Percentiles rank a stretch among this genome's conserved stretches.
phyloP scores from a whole-genome alignment of 2,113 vertebrate species.

The Ammodytes dubius region DNA sequence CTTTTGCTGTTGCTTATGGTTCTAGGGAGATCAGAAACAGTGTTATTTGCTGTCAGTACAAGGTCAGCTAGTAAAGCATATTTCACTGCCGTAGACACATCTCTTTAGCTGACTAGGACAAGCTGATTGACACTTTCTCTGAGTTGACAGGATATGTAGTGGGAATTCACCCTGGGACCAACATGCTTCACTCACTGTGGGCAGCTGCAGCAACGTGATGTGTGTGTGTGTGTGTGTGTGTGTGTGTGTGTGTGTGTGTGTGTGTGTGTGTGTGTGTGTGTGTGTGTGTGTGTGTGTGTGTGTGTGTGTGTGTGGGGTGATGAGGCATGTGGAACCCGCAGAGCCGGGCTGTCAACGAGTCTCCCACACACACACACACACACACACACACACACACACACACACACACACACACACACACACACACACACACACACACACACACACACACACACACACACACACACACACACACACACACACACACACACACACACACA shows the following conservation, averaged over 20 bases:
- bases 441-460: conserved; percentile 3
- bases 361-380: conserved; percentile 8
- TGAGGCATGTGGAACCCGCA: conserved; percentile 38
- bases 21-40: background rate
- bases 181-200: conserved; percentile 38
- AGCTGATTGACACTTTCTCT: conserved; percentile 73
- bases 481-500: conserved; percentile 18
- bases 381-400: background rate
- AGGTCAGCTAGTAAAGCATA: conserved; percentile 40
- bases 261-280: conserved; percentile 26
- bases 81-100: conserved; percentile 52
- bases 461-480: conserved; percentile 14
- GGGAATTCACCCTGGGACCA: conserved; percentile 67
- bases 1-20: background rate
- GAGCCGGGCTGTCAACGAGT: background rate
- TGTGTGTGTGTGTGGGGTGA: conserved; percentile 30
- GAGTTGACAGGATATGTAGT: conserved; percentile 64
- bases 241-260: conserved; percentile 33
- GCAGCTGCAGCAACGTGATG: conserved; percentile 12
- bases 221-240: conserved; percentile 14
- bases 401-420: conserved; percentile 16
- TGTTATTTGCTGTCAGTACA: conserved; percentile 50
- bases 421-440: background rate
- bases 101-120: conserved; percentile 59
- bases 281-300: conserved; percentile 33